Conservation (phyloP, 2,888 invertebrate species). For the Carpatolechia fugitivella region DNA sequence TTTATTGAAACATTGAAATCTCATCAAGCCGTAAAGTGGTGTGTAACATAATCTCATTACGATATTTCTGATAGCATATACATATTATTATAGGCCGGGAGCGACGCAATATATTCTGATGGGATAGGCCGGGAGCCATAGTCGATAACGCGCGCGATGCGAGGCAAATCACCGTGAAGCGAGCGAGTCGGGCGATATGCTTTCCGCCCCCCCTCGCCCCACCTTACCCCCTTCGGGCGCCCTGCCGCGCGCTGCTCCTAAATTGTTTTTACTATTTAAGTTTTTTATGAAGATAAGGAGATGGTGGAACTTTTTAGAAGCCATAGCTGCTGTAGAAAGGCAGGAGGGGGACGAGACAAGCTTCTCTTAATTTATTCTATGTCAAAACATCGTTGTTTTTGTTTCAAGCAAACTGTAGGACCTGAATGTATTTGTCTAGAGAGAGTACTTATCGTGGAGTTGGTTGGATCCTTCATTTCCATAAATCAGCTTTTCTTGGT, state of each 20-base stretch:
- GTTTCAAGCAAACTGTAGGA: too few species aligned
- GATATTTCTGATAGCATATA: neutral
- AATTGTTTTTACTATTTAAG: constrained; percentile 2
- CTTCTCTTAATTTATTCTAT: too few species aligned
- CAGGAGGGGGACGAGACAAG: too few species aligned
- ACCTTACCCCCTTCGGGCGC: neutral
- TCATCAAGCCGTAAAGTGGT: neutral
- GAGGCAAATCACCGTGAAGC: neutral
- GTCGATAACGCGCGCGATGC: neutral
- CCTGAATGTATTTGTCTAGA: too few species aligned
- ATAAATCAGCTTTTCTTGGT: too few species aligned
- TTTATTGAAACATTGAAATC: neutral
- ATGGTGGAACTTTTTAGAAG: neutral
- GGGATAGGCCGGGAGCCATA: neutral
- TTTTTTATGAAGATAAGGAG: neutral
- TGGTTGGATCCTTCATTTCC: too few species aligned
- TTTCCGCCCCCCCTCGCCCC: neutral
- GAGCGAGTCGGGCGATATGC: neutral
- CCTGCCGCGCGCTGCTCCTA: neutral
- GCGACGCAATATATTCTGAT: neutral
- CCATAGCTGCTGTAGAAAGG: neutral
- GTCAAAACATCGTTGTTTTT: too few species aligned
- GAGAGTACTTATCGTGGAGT: too few species aligned
- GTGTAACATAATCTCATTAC: neutral
- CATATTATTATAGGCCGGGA: neutral